A percentile compares a stretch with the other conserved stretches of the same genome.
Evolutionary conservation across 2,888 invertebrate genomes (phyloP).

Genomic region (Drosophila bunnanda): DNA sequence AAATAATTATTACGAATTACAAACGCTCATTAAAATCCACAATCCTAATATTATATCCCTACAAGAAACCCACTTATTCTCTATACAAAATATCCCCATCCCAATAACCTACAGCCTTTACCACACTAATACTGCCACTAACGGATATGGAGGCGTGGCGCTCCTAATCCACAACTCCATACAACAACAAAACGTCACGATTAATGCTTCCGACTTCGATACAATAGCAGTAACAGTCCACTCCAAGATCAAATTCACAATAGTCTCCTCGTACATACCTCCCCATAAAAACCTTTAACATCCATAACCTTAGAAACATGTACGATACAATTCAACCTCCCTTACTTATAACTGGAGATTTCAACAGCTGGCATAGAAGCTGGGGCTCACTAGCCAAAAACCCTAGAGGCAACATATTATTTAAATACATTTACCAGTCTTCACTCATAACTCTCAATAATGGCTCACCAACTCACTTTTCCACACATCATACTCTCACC

Average conservation of each 20-base stretch:
- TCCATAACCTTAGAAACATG: background rate
- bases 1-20: too few relatives aligned
- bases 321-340: background rate
- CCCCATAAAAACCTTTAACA: background rate
- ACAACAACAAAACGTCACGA: background rate
- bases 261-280: background rate
- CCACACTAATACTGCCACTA: background rate
- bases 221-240: background rate
- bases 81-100: background rate
- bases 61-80: background rate
- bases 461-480: background rate
- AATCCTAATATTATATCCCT: background rate
- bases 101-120: background rate
- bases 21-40: background rate
- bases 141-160: background rate
- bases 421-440: background rate
- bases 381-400: background rate
- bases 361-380: slow-evolving; percentile 1
- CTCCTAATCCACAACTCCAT: background rate
- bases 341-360: background rate
- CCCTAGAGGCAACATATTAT: slow-evolving; percentile 9
- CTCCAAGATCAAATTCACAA: background rate
- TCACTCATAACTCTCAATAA: slow-evolving; percentile 21
- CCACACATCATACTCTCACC: background rate
- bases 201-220: background rate